phyloP scores from a whole-genome alignment of 2,797 vertebrate species.

The Sebastes oblongus region DNA sequence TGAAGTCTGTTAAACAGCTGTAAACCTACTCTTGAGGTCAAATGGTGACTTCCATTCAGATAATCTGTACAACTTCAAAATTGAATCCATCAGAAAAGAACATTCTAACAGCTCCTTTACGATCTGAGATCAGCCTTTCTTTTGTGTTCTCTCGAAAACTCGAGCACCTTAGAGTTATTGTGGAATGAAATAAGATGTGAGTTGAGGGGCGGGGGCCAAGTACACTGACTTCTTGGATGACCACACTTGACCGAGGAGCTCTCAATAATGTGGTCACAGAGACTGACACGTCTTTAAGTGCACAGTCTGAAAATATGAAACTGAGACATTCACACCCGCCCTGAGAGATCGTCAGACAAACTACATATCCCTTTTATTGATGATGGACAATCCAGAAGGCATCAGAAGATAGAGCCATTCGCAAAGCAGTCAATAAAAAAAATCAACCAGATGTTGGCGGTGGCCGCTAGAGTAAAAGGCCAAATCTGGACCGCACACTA shows the following conservation, averaged over 20 bases:
- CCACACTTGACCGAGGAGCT: conserved; percentile 42
- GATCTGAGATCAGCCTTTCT: conserved; percentile 20
- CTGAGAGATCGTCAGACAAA: conserved; percentile 12
- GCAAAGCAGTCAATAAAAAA: conserved; percentile 32
- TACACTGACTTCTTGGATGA: conserved; percentile 43
- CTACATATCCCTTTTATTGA: neutral
- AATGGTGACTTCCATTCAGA: conserved; percentile 49
- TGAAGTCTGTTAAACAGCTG: conserved; percentile 42
- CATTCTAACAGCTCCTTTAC: conserved; percentile 25
- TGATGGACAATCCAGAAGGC: conserved; percentile 9
- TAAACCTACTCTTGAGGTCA: conserved; percentile 47
- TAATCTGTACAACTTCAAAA: conserved; percentile 39
- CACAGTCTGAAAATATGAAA: conserved; percentile 27
- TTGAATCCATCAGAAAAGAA: conserved; percentile 37
- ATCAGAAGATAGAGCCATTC: conserved; percentile 16
- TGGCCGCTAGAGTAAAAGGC: neutral
- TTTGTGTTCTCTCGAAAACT: conserved; percentile 31
- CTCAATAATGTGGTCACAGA: conserved; percentile 25
- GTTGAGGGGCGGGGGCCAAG: conserved; percentile 21
- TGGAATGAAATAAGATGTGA: conserved; percentile 50
- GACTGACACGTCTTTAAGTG: conserved; percentile 23
- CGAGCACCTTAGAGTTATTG: conserved; percentile 37
- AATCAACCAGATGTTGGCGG: conserved; percentile 31
- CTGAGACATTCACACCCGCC: conserved; percentile 4
- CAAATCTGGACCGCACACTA: conserved; percentile 31